These are phyloP conservation scores for Falco peregrinus DNA, from an alignment of 2,797 vertebrate genomes.

Conservation along the genomic window DNA sequence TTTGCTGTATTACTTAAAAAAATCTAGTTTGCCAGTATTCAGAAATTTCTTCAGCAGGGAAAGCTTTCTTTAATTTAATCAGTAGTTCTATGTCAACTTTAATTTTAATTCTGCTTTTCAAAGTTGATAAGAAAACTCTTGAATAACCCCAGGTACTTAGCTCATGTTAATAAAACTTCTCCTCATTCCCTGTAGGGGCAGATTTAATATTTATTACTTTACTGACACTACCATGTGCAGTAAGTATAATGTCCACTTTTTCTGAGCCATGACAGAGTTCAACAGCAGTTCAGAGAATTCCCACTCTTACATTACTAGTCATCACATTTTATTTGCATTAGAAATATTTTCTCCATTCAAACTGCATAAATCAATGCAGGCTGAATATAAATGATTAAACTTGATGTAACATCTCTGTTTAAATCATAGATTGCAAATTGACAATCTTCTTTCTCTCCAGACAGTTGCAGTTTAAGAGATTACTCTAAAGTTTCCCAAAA, in stretches of 20 bases:
- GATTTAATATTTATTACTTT: slow-evolving; percentile 24
- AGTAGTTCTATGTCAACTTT: not conserved
- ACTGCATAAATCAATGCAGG: not conserved
- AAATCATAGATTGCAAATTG: not conserved
- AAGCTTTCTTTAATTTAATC: not conserved
- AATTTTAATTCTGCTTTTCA: slow-evolving; percentile 9
- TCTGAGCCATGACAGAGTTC: not conserved
- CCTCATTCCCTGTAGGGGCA: not conserved
- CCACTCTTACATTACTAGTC: not conserved
- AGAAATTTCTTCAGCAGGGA: not conserved
- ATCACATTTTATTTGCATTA: not conserved
- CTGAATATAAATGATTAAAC: not conserved
- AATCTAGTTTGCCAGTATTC: not conserved
- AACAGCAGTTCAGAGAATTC: not conserved
- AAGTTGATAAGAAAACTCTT: not conserved
- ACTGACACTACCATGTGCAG: not conserved
- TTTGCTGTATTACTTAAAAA: not conserved
- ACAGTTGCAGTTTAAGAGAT: not conserved
- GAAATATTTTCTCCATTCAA: not conserved
- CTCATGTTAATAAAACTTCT: not conserved
- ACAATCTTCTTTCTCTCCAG: not conserved
- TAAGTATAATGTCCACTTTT: not conserved
- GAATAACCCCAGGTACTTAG: not conserved
- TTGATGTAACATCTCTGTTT: not conserved
- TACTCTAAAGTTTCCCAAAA: not conserved